Percentiles rank a stretch among this genome's conserved stretches.
phyloP scores from a whole-genome alignment of 2,797 vertebrate species.

The Lutra lutra region DNA sequence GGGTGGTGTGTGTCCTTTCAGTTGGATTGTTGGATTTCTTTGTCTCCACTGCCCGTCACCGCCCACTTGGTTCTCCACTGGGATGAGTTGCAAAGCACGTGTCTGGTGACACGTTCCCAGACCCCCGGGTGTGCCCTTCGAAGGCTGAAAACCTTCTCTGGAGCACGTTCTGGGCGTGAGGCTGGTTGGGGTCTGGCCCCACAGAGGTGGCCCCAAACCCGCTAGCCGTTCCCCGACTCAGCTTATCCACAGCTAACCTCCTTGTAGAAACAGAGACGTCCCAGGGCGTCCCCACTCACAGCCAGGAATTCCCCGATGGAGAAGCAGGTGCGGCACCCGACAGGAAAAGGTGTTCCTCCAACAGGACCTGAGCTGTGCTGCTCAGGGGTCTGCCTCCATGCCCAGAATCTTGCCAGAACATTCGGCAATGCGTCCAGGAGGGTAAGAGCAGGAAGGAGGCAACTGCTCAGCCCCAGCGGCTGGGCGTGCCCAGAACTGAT shows the following conservation, averaged over 20 bases:
- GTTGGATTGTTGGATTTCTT: accelerated
- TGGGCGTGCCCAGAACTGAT: no score
- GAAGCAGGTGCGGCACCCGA: background rate
- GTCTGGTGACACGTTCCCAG: background rate
- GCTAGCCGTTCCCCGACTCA: accelerated
- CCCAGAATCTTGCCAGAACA: no score
- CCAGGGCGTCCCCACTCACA: accelerated
- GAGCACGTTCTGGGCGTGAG: accelerated
- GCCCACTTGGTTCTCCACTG: background rate
- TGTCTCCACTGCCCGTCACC: accelerated
- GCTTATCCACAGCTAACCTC: background rate
- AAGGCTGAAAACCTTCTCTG: no score
- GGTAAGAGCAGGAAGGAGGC: background rate
- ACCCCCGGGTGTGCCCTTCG: background rate
- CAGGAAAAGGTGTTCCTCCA: background rate
- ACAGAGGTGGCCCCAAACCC: background rate
- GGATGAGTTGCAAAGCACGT: background rate
- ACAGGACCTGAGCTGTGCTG: background rate
- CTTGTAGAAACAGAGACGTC: background rate
- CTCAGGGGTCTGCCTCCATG: background rate
- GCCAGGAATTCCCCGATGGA: background rate
- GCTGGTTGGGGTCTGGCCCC: background rate
- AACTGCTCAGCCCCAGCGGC: no score
- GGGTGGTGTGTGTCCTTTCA: background rate
- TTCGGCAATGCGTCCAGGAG: background rate